Conservation (phyloP, 1,140 invertebrate species). For the Drosophila asahinai region DNA sequence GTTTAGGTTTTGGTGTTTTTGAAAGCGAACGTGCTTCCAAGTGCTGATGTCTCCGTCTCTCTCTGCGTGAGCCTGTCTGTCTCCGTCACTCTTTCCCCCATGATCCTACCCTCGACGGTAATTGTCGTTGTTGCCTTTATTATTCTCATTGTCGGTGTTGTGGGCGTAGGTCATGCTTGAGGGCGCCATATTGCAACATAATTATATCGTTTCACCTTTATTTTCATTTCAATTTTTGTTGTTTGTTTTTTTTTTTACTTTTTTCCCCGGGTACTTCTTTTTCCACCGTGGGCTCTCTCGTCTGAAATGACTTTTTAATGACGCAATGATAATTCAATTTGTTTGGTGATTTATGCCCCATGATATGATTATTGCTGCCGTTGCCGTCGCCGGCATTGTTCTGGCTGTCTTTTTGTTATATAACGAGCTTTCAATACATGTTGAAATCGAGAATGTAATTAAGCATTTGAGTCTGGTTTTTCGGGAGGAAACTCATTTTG, state of each 20-base stretch:
- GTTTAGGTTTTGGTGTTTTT: constrained; percentile 19
- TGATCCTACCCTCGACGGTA: constrained; percentile 24
- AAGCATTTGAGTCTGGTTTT: constrained; percentile 33
- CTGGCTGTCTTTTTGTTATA: constrained; percentile 43
- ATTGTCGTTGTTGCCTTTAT: constrained; percentile 35
- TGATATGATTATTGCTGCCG: constrained; percentile 54
- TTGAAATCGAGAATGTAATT: constrained; percentile 81
- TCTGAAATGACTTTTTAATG: constrained; percentile 79
- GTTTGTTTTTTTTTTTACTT: background rate
- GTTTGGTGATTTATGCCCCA: constrained; percentile 76
- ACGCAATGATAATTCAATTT: constrained; percentile 84
- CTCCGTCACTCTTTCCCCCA: background rate
- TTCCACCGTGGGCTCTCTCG: constrained; percentile 16
- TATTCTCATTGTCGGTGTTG: constrained; percentile 50
- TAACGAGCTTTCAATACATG: constrained; percentile 73
- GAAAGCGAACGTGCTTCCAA: constrained; percentile 31
- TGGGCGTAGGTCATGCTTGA: constrained; percentile 78
- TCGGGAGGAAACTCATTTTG: constrained; percentile 17
- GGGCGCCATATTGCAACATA: constrained; percentile 80
- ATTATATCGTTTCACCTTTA: constrained; percentile 81
- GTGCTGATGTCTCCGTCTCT: constrained; percentile 8
- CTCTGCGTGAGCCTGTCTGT: background rate
- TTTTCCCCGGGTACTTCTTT: constrained; percentile 19
- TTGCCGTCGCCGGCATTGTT: constrained; percentile 30
- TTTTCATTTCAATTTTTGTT: constrained; percentile 50